Evolutionary conservation across 2,797 vertebrate species (phyloP).

Genomic region (Dromococcyx pavoninus): DNA sequence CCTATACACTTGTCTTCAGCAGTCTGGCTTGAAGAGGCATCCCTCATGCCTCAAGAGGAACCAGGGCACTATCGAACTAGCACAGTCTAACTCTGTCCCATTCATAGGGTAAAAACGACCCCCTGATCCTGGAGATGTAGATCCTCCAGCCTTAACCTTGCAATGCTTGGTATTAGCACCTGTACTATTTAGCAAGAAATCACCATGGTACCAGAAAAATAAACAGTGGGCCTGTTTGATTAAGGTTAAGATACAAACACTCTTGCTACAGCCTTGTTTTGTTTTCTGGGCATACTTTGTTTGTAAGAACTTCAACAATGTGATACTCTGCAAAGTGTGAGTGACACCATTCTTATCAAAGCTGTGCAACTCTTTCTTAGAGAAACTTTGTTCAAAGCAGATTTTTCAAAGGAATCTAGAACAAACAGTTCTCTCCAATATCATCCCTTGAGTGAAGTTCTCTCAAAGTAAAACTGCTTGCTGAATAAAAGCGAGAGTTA

Average conservation of each 20-base stretch:
- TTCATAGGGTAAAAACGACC: not conserved
- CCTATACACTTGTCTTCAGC: not conserved
- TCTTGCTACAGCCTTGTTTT: not conserved
- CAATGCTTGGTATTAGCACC: not conserved
- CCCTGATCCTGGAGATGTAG: not conserved
- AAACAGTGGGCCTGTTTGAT: not conserved
- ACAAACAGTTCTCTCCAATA: not conserved
- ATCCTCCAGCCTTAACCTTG: not conserved
- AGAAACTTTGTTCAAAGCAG: not conserved
- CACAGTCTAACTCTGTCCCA: not conserved
- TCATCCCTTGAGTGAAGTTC: not conserved
- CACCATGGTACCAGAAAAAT: not conserved
- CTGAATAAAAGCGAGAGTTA: not conserved
- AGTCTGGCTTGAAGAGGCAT: not conserved
- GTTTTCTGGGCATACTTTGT: not conserved
- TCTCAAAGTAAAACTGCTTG: not conserved
- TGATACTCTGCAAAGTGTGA: not conserved
- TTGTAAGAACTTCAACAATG: not conserved
- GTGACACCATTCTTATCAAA: not conserved
- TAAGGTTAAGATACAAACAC: not conserved
- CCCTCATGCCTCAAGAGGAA: not conserved
- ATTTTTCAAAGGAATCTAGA: not conserved
- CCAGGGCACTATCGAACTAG: not conserved
- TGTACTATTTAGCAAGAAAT: not conserved
- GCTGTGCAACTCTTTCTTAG: not conserved